These are phyloP conservation scores for Centropristis striata DNA, from an alignment of 2,113 vertebrate species.

Conservation along the genomic window DNA sequence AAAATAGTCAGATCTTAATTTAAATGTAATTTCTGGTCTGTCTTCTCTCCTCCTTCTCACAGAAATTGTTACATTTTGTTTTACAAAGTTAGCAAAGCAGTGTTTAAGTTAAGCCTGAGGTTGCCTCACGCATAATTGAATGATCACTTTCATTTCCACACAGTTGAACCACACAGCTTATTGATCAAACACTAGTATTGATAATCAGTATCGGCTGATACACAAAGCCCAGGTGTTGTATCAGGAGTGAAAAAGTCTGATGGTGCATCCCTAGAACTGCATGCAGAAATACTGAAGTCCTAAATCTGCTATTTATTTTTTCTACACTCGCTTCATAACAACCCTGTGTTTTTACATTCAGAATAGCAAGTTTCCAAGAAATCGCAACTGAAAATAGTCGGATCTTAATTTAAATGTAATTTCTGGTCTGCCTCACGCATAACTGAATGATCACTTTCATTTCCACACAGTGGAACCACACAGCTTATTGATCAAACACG, in stretches of 20 bases:
- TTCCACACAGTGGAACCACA: too few species aligned
- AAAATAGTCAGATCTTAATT: slow-evolving; percentile 20
- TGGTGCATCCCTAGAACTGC: too few species aligned
- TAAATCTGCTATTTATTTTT: not conserved
- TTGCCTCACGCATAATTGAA: too few species aligned
- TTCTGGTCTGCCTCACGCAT: not conserved
- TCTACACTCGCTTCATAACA: not conserved
- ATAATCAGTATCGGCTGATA: too few species aligned
- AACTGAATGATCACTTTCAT: too few species aligned
- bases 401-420: slow-evolving; percentile 1
- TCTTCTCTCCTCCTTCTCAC: slow-evolving; percentile 1
- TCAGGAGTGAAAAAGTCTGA: too few species aligned
- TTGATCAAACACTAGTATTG: too few species aligned
- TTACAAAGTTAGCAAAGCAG: too few species aligned
- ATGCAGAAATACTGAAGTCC: not conserved
- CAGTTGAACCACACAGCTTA: too few species aligned
- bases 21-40: not conserved
- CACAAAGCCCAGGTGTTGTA: too few species aligned
- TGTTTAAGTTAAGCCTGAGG: not conserved
- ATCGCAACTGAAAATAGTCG: slow-evolving; percentile 4
- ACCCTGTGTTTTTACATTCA: not conserved
- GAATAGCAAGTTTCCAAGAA: not conserved
- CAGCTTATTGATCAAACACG: too few species aligned
- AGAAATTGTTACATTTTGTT: not conserved
- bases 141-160: too few species aligned